Evolutionary conservation across 2,888 invertebrate species (phyloP).

Genomic region (Willowsia nigromaculata): DNA sequence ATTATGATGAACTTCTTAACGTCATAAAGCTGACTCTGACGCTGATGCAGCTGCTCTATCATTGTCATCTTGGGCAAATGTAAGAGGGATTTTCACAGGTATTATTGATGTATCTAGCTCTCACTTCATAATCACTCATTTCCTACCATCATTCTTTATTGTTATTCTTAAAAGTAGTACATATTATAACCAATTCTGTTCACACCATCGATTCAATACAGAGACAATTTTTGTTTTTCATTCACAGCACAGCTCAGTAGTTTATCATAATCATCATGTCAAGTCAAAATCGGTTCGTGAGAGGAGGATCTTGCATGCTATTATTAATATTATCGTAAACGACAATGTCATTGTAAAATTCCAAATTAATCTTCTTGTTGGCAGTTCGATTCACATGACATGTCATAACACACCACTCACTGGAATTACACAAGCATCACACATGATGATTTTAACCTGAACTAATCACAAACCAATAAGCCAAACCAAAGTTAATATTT

Average conservation of each 20-base stretch:
- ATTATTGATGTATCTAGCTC: not conserved
- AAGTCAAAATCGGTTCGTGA: not conserved
- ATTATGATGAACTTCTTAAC: not conserved
- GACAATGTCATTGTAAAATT: conserved; percentile 32
- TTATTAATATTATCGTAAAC: not conserved
- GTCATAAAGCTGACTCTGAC: not conserved
- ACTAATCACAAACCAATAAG: not conserved
- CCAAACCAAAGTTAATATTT: conserved; percentile 13
- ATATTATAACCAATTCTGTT: not conserved
- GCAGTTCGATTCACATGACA: not conserved
- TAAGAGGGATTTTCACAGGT: not conserved
- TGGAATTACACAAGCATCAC: not conserved
- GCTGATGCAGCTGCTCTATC: not conserved
- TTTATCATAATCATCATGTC: not conserved
- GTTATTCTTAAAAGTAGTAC: not conserved
- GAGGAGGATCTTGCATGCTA: not conserved
- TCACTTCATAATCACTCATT: not conserved
- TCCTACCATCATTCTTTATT: not conserved
- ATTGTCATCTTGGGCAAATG: not conserved
- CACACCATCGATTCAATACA: not conserved
- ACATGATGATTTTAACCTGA: not conserved
- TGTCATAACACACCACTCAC: not conserved
- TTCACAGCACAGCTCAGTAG: not conserved
- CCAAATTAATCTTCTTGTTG: conserved; percentile 14
- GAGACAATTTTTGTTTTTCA: not conserved